A percentile compares a stretch with the other conserved stretches of the same genome.
These are phyloP conservation scores for Sclerurus mexicanus DNA, from an alignment of 2,113 vertebrate genomes.

Conservation along the genomic window DNA sequence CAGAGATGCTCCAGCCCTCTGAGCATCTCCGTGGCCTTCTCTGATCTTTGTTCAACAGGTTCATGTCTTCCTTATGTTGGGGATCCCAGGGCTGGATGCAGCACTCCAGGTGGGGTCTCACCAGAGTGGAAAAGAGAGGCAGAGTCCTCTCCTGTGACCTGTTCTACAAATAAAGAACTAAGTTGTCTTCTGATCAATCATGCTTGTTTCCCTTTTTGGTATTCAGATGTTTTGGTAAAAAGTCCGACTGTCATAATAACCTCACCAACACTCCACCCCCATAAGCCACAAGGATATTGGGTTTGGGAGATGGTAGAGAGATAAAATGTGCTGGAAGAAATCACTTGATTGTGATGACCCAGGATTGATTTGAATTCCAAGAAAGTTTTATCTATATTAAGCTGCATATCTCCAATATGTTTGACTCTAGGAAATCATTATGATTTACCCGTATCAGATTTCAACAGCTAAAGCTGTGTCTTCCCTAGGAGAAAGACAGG, in stretches of 20 bases:
- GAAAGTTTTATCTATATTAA: not conserved
- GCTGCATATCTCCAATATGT: not conserved
- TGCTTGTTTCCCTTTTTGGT: not conserved
- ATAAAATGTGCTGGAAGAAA: not conserved
- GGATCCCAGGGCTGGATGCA: not conserved
- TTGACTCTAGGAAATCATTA: not conserved
- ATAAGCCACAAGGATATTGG: not conserved
- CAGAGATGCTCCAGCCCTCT: not conserved
- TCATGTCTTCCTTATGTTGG: not conserved
- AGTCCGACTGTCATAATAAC: not conserved
- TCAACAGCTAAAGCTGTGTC: not conserved
- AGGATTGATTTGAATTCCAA: not conserved
- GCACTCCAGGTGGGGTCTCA: not conserved
- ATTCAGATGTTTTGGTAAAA: not conserved
- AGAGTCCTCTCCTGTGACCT: not conserved
- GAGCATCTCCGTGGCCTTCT: not conserved
- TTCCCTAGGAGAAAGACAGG: not conserved
- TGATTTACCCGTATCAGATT: not conserved
- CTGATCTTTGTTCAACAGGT: not conserved
- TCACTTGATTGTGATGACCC: not conserved
- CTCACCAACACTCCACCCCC: not conserved
- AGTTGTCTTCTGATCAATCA: not conserved
- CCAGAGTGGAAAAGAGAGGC: not conserved
- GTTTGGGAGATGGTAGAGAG: not conserved
- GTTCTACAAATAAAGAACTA: not conserved